Conservation (phyloP, 2,113 vertebrate species). For the Apaloderma vittatum region DNA sequence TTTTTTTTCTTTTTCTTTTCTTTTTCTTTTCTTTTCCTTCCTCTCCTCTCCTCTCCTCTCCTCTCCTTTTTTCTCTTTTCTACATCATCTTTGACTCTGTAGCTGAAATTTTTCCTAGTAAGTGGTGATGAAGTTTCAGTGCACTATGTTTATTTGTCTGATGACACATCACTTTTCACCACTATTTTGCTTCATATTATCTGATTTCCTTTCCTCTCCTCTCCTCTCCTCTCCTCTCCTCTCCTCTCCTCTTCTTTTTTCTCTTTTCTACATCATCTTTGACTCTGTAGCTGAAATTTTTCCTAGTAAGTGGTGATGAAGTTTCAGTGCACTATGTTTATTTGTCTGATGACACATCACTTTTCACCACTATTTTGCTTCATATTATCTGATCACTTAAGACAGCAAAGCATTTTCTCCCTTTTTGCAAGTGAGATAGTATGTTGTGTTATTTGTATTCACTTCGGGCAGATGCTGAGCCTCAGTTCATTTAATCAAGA, state of each 20-base stretch:
- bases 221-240: too few relatives aligned
- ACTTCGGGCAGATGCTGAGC: constrained; percentile 68
- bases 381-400: constrained; percentile 2
- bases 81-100: background rate
- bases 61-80: background rate
- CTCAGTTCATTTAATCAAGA: constrained; percentile 82
- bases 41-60: too few relatives aligned
- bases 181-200: background rate
- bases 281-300: background rate
- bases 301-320: background rate
- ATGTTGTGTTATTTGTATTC: constrained; percentile 77
- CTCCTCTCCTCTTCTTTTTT: background rate
- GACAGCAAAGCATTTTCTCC: constrained; percentile 6
- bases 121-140: background rate
- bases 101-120: background rate
- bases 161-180: background rate
- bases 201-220: background rate
- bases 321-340: background rate
- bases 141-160: background rate
- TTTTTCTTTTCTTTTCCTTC: too few relatives aligned
- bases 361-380: background rate
- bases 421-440: background rate
- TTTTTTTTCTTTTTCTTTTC: too few relatives aligned
- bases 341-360: background rate
- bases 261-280: background rate